A percentile compares a stretch with the other conserved stretches of the same genome.
phyloP scores from a whole-genome alignment of 2,113 vertebrate species.

The Mirza zaza region DNA sequence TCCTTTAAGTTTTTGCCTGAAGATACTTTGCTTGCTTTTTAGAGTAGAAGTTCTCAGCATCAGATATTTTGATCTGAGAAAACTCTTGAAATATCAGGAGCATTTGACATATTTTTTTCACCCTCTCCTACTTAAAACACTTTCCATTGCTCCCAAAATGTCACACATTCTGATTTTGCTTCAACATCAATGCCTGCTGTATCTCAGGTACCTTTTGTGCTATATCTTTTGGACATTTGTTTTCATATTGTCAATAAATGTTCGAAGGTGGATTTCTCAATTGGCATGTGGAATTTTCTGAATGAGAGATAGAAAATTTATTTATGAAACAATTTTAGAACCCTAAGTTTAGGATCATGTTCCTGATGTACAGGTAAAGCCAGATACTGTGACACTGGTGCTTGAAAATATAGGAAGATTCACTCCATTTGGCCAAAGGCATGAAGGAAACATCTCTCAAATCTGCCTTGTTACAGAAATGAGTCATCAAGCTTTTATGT shows the following conservation, averaged over 20 bases:
- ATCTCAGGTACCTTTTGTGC: neutral
- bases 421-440: too few relatives aligned
- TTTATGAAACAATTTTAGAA: neutral
- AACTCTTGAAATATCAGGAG: neutral
- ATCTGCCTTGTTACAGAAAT: too few relatives aligned
- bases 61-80: neutral
- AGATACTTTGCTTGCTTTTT: neutral
- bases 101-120: neutral
- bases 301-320: neutral
- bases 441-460: too few relatives aligned
- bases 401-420: too few relatives aligned
- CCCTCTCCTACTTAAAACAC: neutral
- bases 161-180: neutral
- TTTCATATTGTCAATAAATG: neutral
- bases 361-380: too few relatives aligned
- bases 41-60: neutral
- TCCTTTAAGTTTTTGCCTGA: neutral
- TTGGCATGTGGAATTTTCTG: neutral
- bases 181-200: neutral
- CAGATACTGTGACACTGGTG: too few relatives aligned
- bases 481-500: too few relatives aligned
- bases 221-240: neutral
- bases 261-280: neutral
- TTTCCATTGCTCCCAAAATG: neutral
- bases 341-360: too few relatives aligned